Evolutionary conservation across 1,140 invertebrate species (phyloP), one percentile per base, ranked within the genome.

Genomic region (Phymorhynchus buccinoides): DNA sequence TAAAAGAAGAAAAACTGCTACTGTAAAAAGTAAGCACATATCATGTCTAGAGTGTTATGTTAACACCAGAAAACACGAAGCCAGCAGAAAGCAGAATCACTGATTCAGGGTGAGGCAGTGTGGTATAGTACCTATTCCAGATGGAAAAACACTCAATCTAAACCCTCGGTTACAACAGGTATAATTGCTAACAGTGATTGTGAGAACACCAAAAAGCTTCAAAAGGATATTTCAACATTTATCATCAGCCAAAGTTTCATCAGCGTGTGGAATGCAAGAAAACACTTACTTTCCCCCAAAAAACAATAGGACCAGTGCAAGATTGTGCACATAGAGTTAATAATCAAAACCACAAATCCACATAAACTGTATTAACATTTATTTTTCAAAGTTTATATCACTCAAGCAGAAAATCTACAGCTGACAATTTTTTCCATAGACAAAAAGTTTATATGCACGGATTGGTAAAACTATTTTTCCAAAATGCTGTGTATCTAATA

Each of bases 41-140:
- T 37, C 71, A 37, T 35, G 27, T n/a, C 66, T 35, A 71, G 0
- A 18, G 66, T 71, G 27, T 71, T 0, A 27, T 73, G 71, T 27
- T 73, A 39, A 73, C 12, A 62, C n/a, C 14, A 73, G 7, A 32
- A 22, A 6, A 39, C 32, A 37, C 0, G 14, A 73, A 37, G 32
- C 71, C 71, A 35, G 71, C 71, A 73, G 37, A 73, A 22, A 35
- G 22, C 37, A 32, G 27, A 27, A 68, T n/a, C 71, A 73, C 71
- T 35, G 32, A 35, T 37, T 35, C 37, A 73, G 71, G 71, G 32
- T 73, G 71, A 73, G 71, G 71, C 71, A 73, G 71, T 73, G 71
- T 73, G 37, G 71, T 73, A 73, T 73, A 73, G 71, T 73, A 73
- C 71, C 56, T 62, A 27, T 62, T 73, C 32, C 37, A 73, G 71